A percentile compares a stretch with the other conserved stretches of the same genome.
Conservation (phyloP, 2,113 vertebrate genomes). For the Tupaia tana region DNA sequence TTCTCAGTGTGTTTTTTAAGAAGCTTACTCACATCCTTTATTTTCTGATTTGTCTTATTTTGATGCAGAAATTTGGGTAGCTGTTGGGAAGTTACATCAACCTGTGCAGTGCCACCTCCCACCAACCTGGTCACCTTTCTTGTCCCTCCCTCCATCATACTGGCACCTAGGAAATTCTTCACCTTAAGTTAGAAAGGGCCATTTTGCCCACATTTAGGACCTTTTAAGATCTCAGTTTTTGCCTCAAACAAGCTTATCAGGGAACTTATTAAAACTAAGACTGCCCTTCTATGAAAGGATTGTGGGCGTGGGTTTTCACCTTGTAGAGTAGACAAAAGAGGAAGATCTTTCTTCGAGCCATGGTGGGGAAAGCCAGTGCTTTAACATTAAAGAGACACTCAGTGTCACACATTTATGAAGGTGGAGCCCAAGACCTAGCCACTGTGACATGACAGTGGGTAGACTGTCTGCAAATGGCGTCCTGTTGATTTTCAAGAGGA, state of each 20-base stretch:
- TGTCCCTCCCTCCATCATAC: rapidly evolving
- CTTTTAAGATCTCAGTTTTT: not conserved
- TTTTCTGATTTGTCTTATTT: not conserved
- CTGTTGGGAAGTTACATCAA: not conserved
- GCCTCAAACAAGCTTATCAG: not conserved
- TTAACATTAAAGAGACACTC: not conserved
- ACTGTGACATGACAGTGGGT: not conserved
- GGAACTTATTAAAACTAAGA: not conserved
- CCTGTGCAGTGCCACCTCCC: too few species aligned
- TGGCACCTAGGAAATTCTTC: not conserved
- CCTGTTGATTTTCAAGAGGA: too few species aligned
- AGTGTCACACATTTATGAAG: not conserved
- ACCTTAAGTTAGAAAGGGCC: not conserved
- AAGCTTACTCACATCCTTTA: not conserved
- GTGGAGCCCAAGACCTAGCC: not conserved
- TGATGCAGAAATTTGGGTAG: not conserved
- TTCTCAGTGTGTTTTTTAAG: not conserved
- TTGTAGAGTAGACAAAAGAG: not conserved
- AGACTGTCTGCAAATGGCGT: not conserved
- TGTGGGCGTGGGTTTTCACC: not conserved
- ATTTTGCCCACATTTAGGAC: not conserved
- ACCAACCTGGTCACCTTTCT: not conserved
- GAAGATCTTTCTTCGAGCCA: not conserved
- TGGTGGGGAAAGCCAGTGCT: not conserved
- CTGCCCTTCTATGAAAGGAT: not conserved